A percentile compares a stretch with the other conserved stretches of the same genome.
Conservation (phyloP, 2,797 vertebrate genomes). For the Pygocentrus nattereri region DNA sequence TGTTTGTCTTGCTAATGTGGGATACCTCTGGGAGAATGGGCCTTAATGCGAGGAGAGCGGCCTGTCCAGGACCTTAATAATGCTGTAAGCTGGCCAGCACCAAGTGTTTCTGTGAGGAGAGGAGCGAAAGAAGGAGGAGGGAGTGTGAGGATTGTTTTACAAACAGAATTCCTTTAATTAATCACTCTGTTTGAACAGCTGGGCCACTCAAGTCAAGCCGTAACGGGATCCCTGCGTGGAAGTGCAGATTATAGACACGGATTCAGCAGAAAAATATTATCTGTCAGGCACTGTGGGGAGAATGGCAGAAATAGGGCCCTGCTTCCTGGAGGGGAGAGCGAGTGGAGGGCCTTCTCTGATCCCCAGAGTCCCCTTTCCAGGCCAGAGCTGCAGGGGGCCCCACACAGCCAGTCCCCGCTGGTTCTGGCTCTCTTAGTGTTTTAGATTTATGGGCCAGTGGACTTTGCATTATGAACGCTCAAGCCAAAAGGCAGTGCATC, state of each 20-base stretch:
- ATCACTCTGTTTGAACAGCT: conserved; percentile 99
- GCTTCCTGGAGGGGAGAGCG: conserved; percentile 69
- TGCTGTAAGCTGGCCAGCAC: conserved; percentile 55
- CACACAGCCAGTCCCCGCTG: conserved; percentile 23
- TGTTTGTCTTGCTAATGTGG: conserved; percentile 79
- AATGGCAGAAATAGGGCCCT: conserved; percentile 74
- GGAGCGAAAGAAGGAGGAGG: conserved; percentile 45
- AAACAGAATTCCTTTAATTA: conserved; percentile 98
- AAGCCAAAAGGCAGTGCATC: not conserved
- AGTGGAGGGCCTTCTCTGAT: conserved; percentile 34
- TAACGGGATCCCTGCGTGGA: conserved; percentile 82
- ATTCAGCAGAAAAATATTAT: conserved; percentile 83
- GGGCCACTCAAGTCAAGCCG: conserved; percentile 82
- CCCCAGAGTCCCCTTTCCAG: conserved; percentile 18
- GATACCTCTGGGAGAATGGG: conserved; percentile 71
- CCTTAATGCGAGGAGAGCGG: conserved; percentile 69
- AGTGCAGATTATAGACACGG: conserved; percentile 79
- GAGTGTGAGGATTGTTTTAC: conserved; percentile 86
- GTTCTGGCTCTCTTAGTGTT: conserved; percentile 18
- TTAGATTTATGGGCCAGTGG: conserved; percentile 22
- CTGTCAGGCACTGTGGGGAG: conserved; percentile 75
- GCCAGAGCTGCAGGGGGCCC: conserved; percentile 19
- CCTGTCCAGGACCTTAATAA: conserved; percentile 71
- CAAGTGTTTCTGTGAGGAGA: conserved; percentile 63
- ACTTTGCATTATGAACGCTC: conserved; percentile 13